Evolutionary conservation across 2,797 vertebrate species (phyloP).

Genomic region (Lithobates sylvaticus): DNA sequence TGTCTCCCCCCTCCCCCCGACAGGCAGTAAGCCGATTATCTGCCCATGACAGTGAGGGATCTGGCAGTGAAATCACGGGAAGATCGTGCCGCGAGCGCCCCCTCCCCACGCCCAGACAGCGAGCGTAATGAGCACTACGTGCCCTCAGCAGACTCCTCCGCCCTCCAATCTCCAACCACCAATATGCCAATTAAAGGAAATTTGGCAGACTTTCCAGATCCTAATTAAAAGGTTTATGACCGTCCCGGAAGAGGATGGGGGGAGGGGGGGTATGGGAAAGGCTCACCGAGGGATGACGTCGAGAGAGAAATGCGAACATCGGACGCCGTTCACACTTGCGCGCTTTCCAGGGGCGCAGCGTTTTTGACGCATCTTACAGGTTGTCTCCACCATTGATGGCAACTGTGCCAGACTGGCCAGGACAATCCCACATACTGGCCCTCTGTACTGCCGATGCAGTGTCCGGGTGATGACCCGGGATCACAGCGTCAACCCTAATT

Average conservation of each 20-base stretch:
- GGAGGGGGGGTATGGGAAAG: no score
- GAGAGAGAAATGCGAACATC: neutral
- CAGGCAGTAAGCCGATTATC: neutral
- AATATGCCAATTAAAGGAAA: conserved; percentile 50
- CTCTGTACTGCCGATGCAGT: no score
- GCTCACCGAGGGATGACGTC: neutral
- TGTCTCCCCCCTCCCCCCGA: neutral
- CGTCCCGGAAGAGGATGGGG: conserved; percentile 10
- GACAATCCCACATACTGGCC: no score
- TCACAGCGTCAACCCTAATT: no score
- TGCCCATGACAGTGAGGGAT: neutral
- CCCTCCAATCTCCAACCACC: conserved; percentile 54
- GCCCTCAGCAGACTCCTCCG: conserved; percentile 21
- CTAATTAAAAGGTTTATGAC: conserved; percentile 50
- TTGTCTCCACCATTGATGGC: no score
- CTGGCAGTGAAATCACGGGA: neutral
- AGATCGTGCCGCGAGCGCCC: neutral
- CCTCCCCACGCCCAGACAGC: no score
- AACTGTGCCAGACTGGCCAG: no score
- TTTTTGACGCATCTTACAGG: no score
- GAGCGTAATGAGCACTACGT: conserved; percentile 37
- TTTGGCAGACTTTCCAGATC: conserved; percentile 27
- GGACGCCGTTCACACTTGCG: no score
- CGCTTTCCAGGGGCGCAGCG: no score
- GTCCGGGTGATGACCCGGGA: no score